Conservation (phyloP, 2,113 vertebrate genomes). For the Ursus arctos region DNA sequence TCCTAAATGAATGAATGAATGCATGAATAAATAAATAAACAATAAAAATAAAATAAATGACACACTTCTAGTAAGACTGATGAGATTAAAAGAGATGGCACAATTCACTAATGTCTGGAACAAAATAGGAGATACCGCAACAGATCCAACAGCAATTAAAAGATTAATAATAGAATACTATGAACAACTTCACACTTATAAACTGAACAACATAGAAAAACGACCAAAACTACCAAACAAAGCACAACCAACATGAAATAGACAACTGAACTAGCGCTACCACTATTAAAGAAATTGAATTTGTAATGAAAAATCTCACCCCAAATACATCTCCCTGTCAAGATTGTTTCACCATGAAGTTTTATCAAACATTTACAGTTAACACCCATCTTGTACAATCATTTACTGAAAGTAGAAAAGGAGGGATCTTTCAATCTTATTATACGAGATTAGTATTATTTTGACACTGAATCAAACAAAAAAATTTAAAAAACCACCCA, state of each 20-base stretch:
- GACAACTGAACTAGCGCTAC: background rate
- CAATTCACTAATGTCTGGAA: background rate
- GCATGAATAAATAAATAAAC: background rate
- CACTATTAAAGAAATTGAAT: background rate
- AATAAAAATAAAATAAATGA: background rate
- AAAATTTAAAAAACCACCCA: background rate
- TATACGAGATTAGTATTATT: background rate
- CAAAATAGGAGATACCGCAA: background rate
- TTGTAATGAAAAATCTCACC: background rate
- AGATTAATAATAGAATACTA: background rate
- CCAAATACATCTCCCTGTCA: background rate
- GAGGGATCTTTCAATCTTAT: background rate
- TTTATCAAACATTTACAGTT: background rate
- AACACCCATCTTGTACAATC: background rate
- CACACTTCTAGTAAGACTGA: background rate
- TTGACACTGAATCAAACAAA: background rate
- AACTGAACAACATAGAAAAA: background rate
- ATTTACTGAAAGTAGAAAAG: background rate
- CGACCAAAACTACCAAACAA: background rate
- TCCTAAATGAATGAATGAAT: background rate
- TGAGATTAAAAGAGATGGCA: background rate
- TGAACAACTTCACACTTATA: background rate
- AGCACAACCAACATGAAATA: background rate
- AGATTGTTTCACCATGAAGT: background rate
- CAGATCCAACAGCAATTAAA: background rate